phyloP scores from a whole-genome alignment of 1,140 invertebrate genomes.

The Coenobita brevimanus region DNA sequence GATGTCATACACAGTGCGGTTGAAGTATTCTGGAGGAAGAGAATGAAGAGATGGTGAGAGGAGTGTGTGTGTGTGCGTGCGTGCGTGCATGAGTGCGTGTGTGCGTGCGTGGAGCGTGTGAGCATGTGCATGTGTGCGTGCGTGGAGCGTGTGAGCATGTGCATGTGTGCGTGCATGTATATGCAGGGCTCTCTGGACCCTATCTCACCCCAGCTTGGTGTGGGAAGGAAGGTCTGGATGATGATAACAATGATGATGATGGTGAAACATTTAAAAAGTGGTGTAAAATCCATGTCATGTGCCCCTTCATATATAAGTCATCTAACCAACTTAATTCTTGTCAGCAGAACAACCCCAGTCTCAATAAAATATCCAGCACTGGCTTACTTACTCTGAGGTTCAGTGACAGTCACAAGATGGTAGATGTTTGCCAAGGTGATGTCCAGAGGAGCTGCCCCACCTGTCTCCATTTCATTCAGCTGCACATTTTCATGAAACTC shows the following conservation, averaged over 20 bases:
- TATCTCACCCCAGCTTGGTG: too few relatives aligned
- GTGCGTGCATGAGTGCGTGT: too few relatives aligned
- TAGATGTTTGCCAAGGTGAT: slow-evolving; percentile 21
- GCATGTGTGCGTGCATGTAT: neutral
- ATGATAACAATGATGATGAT: too few relatives aligned
- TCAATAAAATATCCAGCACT: too few relatives aligned
- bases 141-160: neutral
- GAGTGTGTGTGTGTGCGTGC: neutral
- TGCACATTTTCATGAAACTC: neutral
- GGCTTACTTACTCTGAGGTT: slow-evolving; percentile 21
- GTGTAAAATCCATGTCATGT: too few relatives aligned
- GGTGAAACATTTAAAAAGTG: too few relatives aligned
- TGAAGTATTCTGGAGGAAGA: neutral
- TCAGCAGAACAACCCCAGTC: too few relatives aligned
- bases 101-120: too few relatives aligned
- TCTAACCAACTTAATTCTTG: too few relatives aligned
- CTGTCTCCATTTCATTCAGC: neutral
- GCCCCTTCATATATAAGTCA: too few relatives aligned
- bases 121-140: too few relatives aligned
- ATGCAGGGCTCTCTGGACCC: neutral
- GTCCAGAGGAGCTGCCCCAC: neutral
- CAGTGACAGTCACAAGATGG: neutral
- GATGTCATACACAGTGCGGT: neutral
- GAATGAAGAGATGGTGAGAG: neutral
- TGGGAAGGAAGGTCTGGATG: too few relatives aligned